Conservation (phyloP, 2,113 vertebrate genomes). For the Coregonus clupeaformis region DNA sequence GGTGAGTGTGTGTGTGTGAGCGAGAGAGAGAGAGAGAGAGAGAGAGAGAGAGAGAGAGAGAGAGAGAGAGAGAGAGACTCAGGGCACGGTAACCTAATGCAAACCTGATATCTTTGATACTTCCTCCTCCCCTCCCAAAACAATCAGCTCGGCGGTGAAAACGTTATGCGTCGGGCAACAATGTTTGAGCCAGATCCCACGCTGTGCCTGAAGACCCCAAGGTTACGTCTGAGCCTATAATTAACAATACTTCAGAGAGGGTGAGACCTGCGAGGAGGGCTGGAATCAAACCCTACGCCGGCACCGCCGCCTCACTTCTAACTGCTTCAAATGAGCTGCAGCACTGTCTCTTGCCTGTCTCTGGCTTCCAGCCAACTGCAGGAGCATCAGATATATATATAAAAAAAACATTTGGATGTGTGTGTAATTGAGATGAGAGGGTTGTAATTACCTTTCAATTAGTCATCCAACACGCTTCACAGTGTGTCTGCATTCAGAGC, state of each 20-base stretch:
- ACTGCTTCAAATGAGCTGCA: slow-evolving; percentile 19
- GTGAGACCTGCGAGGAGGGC: slow-evolving; percentile 24
- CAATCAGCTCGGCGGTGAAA: slow-evolving; percentile 24
- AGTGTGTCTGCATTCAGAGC: slow-evolving; percentile 37
- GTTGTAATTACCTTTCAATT: slow-evolving; percentile 56
- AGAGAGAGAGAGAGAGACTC: neutral
- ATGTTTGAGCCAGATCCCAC: slow-evolving; percentile 28
- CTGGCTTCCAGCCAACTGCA: slow-evolving; percentile 24
- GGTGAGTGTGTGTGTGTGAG: too few relatives aligned
- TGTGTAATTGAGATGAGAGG: slow-evolving; percentile 26
- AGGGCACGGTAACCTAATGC: slow-evolving; percentile 29
- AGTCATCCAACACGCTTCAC: slow-evolving; percentile 31
- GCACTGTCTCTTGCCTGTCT: slow-evolving; percentile 24
- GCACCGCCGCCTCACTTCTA: slow-evolving; percentile 2
- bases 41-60: slow-evolving; percentile 9
- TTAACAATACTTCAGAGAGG: slow-evolving; percentile 35
- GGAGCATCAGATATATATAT: neutral
- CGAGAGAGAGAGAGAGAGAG: neutral
- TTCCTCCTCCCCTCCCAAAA: slow-evolving; percentile 10
- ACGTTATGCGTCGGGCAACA: slow-evolving; percentile 19
- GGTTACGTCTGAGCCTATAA: slow-evolving; percentile 33
- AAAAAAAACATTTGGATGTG: neutral
- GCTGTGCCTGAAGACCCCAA: slow-evolving; percentile 35
- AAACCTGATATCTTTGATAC: slow-evolving; percentile 38
- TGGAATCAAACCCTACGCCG: slow-evolving; percentile 35